phyloP scores from a whole-genome alignment of 1,140 invertebrate genomes.

The Bactericera cockerelli region DNA sequence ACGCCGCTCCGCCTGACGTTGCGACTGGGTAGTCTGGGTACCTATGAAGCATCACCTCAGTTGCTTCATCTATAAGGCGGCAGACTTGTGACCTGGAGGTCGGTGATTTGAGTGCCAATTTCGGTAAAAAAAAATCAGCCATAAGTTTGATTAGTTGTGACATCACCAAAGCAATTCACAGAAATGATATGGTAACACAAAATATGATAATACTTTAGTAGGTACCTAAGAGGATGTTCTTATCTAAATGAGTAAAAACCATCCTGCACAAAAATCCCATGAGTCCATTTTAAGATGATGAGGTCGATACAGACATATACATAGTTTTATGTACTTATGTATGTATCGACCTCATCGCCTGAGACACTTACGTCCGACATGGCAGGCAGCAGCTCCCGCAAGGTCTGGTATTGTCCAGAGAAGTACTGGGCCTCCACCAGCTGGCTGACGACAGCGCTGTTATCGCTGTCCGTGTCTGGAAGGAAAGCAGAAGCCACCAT shows the following conservation, averaged over 20 bases:
- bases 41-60: too few species aligned
- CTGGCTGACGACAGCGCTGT: not conserved
- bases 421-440: not conserved
- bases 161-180: too few species aligned
- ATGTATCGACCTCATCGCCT: not conserved
- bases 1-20: too few species aligned
- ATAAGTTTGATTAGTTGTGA: too few species aligned
- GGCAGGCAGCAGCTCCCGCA: not conserved
- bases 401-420: not conserved
- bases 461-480: not conserved
- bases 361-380: conserved; percentile 1
- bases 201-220: not conserved
- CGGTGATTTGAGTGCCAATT: too few species aligned
- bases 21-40: too few species aligned
- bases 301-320: not conserved
- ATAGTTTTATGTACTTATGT: not conserved
- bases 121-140: too few species aligned
- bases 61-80: too few species aligned
- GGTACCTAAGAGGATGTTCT: not conserved
- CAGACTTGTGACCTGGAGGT: too few species aligned
- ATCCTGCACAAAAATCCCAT: not conserved
- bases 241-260: not conserved
- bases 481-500: not conserved
- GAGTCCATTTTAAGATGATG: not conserved
- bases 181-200: not conserved